phyloP scores from a whole-genome alignment of 2,888 invertebrate species.

The Drosophila nr. perissopoda region DNA sequence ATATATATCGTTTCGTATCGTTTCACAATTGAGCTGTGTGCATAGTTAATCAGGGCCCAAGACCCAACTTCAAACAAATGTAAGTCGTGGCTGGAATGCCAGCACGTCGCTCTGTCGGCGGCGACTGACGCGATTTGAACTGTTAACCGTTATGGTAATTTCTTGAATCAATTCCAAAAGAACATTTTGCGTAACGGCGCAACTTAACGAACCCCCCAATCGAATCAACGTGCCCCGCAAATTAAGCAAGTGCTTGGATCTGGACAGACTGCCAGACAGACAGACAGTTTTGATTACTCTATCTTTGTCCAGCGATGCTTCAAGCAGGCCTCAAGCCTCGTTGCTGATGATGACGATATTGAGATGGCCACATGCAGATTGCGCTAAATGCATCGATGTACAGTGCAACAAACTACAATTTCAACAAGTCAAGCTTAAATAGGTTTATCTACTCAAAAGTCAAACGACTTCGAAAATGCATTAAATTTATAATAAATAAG shows the following conservation, averaged over 20 bases:
- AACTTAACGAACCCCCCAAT: conserved; percentile 66
- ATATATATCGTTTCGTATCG: conserved; percentile 42
- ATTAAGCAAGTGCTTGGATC: conserved; percentile 53
- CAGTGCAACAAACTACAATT: conserved; percentile 11
- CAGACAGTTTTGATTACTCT: conserved; percentile 51
- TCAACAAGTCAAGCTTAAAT: background rate
- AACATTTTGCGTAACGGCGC: conserved; percentile 75
- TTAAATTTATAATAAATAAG: background rate
- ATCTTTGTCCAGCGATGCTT: conserved; percentile 34
- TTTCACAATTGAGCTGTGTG: conserved; percentile 52
- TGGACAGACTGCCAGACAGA: conserved; percentile 1
- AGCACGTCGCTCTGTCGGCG: conserved; percentile 47
- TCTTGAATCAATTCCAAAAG: conserved; percentile 73
- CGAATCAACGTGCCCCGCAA: conserved; percentile 62
- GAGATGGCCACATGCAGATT: conserved; percentile 44
- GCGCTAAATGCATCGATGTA: conserved; percentile 46
- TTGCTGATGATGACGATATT: conserved; percentile 18
- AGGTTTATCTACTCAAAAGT: background rate
- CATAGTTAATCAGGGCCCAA: conserved; percentile 55
- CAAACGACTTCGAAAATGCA: background rate
- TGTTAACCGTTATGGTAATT: conserved; percentile 73
- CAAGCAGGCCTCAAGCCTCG: conserved; percentile 24
- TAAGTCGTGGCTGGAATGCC: conserved; percentile 59
- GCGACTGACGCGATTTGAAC: conserved; percentile 24
- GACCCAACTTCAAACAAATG: conserved; percentile 27